Base-by-base conservation (phyloP, 2,888 invertebrate species). In the Trypoxylon attenuatum region DNA sequence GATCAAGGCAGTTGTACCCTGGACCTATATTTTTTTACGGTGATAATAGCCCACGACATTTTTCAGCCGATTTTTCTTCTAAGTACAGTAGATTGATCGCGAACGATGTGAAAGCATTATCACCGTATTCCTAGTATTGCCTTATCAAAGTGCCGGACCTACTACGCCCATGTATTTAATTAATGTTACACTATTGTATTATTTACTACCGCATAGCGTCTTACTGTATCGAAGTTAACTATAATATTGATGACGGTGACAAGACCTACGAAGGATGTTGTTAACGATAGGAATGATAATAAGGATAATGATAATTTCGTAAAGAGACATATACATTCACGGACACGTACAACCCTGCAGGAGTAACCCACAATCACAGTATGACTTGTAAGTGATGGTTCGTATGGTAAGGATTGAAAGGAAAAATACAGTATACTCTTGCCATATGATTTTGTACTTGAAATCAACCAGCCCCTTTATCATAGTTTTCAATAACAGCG, bases 361-460 rank as follows among this genome's bases (percentile, higher is more conserved):
- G 41, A 68, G 60, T 50, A 66, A 69, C 67, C n/a, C 74, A 81
- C 74, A 81, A 78, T 81, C 78, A 81, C 82, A 82, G 81, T 80
- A 84, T 84, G 84, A 83, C 82, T 84, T 86, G 84, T 85, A 84
- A 84, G 82, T 84, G 83, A 84, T 79, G 83, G 82, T 85, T 84
- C 85, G 82, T 84, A 85, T 80, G 76, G 80, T 84, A 79, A 82
- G 75, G 75, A 84, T 84, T 84, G 82, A 84, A 84, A 78, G 61
- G 47, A 59, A 68, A 69, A 76, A 74, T 72, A 65, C 54, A 76
- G 46, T 71, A 72, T 73, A 71, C 60, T 67, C 60, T 75, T 67
- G 70, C 67, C 67, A 70, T 63, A 61, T 65, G 62, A 58, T 57
- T 62, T 73, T 64, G 56, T 54, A 50, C 47, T 39, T 33, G n/a